Evolutionary conservation across 2,797 vertebrate genomes (phyloP).

Genomic region (Acanthopagrus latus): DNA sequence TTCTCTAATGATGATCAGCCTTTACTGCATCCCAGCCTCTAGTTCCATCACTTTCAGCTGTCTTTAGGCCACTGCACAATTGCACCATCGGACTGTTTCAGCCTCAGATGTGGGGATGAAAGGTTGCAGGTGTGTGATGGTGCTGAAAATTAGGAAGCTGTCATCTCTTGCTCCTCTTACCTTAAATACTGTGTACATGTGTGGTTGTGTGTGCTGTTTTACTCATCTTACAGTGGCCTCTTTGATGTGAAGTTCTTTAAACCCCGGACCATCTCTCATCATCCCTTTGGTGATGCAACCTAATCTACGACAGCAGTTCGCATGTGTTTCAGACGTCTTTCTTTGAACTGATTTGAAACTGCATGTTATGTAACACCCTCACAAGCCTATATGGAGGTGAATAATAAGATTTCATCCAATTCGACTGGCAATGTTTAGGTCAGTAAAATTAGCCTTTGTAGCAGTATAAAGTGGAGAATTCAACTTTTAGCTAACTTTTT

Average conservation of each 20-base stretch:
- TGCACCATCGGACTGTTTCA: background rate
- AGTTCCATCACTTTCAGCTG: constrained; percentile 13
- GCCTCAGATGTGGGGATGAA: constrained; percentile 53
- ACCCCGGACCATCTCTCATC: constrained; percentile 29
- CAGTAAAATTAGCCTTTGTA: background rate
- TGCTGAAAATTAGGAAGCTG: constrained; percentile 46
- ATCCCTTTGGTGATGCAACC: background rate
- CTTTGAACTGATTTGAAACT: background rate
- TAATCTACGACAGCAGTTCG: background rate
- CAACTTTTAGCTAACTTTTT: no score
- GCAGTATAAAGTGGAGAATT: background rate
- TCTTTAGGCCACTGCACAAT: background rate
- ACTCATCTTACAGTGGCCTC: constrained; percentile 19
- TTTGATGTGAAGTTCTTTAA: constrained; percentile 50
- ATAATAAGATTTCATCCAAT: background rate
- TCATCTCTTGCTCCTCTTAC: constrained; percentile 16
- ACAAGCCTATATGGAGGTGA: background rate
- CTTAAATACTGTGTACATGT: constrained; percentile 2
- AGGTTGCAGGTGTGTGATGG: constrained; percentile 48
- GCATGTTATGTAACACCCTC: background rate
- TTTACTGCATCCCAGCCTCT: background rate
- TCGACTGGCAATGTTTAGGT: background rate
- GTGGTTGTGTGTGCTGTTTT: constrained; percentile 13
- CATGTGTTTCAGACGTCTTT: background rate
- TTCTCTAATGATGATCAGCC: background rate